Evolutionary conservation across 2,113 vertebrate species (phyloP).

Genomic region (Apodemus speciosus): DNA sequence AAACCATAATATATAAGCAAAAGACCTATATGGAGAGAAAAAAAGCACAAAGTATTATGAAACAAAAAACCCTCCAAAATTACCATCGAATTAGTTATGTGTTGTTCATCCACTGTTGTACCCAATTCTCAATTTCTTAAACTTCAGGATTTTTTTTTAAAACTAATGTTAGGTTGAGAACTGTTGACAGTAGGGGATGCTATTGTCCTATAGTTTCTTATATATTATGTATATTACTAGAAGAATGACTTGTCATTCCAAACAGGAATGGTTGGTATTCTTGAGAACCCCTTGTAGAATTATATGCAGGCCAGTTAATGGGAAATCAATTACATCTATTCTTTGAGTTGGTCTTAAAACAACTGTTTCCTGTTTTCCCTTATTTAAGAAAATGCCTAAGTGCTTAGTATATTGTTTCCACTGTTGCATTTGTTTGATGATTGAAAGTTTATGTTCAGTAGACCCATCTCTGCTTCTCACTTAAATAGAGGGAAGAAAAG

Average conservation of each 20-base stretch:
- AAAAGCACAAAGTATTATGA: not conserved
- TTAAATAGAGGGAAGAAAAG: not conserved
- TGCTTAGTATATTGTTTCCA: slow-evolving; percentile 50
- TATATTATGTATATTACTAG: not conserved
- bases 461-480: not conserved
- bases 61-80: not conserved
- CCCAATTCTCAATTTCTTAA: not conserved
- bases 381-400: slow-evolving; percentile 45
- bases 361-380: slow-evolving; percentile 63
- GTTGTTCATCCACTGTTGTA: not conserved
- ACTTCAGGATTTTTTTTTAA: not conserved
- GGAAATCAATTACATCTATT: slow-evolving; percentile 61
- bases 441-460: slow-evolving; percentile 54
- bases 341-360: slow-evolving; percentile 64
- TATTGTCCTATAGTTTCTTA: not conserved
- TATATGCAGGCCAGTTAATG: slow-evolving; percentile 51
- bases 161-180: not conserved
- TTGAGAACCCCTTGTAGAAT: not conserved
- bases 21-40: not conserved
- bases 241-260: not conserved
- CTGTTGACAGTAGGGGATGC: slow-evolving; percentile 18
- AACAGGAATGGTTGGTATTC: slow-evolving; percentile 27
- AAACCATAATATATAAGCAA: not conserved
- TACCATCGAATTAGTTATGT: not conserved
- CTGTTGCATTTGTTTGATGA: slow-evolving; percentile 39